Evolutionary conservation across 2,888 invertebrate species (phyloP).

Genomic region (Xestia sexstrigata): DNA sequence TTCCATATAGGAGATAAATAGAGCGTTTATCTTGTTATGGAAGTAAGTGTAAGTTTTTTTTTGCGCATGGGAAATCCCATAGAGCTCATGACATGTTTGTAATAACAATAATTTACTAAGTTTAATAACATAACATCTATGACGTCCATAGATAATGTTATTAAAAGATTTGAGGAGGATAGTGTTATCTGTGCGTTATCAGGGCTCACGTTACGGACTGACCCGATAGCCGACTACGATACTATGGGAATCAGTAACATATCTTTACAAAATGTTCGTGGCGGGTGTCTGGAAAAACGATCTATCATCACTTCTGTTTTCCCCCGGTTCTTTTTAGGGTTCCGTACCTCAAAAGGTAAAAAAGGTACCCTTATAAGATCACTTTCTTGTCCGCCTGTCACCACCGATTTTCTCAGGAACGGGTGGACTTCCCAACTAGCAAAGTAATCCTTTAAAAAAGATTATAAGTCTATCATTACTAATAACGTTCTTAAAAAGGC

Average conservation of each 20-base stretch:
- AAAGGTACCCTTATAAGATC: too few relatives aligned
- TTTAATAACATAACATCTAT: constrained; percentile 10
- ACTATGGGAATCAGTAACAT: constrained; percentile 8
- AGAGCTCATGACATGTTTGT: background rate
- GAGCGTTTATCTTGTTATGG: too few relatives aligned
- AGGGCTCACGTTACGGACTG: constrained; percentile 16
- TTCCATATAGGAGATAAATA: too few relatives aligned
- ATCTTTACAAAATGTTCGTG: background rate
- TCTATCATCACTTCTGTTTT: too few relatives aligned
- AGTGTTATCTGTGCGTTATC: constrained; percentile 29
- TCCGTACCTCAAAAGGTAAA: too few relatives aligned
- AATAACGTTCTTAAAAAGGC: too few relatives aligned
- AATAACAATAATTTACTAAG: constrained; percentile 8
- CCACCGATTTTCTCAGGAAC: too few relatives aligned
- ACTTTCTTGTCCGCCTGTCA: too few relatives aligned
- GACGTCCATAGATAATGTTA: constrained; percentile 29
- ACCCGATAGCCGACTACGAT: constrained; percentile 22
- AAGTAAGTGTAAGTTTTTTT: background rate
- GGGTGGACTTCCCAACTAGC: too few relatives aligned
- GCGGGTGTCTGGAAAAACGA: background rate
- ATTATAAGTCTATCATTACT: too few relatives aligned
- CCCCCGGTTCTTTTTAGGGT: too few relatives aligned
- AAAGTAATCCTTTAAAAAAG: too few relatives aligned
- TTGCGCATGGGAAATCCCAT: background rate
- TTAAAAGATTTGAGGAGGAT: constrained; percentile 46